Evolutionary conservation across 2,888 invertebrate species (phyloP).

Genomic region (Melikaiella ostensackeni): DNA sequence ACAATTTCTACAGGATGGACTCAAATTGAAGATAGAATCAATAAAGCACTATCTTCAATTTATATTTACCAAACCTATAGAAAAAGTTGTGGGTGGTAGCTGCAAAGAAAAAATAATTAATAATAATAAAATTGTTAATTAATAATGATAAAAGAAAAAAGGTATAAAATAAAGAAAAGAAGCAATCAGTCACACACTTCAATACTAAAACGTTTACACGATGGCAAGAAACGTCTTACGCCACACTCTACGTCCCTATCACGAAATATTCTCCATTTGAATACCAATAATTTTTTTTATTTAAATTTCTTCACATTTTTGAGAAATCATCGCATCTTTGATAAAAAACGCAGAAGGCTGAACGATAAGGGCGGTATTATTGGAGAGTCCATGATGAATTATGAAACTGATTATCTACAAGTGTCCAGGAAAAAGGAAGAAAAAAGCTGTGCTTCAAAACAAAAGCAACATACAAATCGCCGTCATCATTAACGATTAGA

Average conservation of each 20-base stretch:
- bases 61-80: constrained; percentile 23
- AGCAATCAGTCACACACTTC: constrained; percentile 60
- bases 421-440: constrained; percentile 38
- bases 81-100: constrained; percentile 42
- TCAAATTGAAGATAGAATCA: constrained; percentile 1
- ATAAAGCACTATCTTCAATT: background rate
- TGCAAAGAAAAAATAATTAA: constrained; percentile 38
- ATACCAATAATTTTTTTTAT: constrained; percentile 74
- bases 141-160: constrained; percentile 46
- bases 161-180: constrained; percentile 52
- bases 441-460: constrained; percentile 45
- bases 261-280: constrained; percentile 75
- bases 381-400: constrained; percentile 70
- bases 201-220: constrained; percentile 47
- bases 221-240: constrained; percentile 55
- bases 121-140: constrained; percentile 26
- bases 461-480: constrained; percentile 39
- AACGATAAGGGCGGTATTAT: constrained; percentile 65
- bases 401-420: constrained; percentile 42
- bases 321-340: constrained; percentile 35
- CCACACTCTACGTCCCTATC: constrained; percentile 63
- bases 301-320: constrained; percentile 50
- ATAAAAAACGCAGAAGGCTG: constrained; percentile 50
- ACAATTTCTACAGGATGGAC: background rate
- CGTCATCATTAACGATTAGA: constrained; percentile 23